These are phyloP conservation scores for Pseudomyrmex dendroicus DNA, from an alignment of 1,140 invertebrate species.

Conservation along the genomic window DNA sequence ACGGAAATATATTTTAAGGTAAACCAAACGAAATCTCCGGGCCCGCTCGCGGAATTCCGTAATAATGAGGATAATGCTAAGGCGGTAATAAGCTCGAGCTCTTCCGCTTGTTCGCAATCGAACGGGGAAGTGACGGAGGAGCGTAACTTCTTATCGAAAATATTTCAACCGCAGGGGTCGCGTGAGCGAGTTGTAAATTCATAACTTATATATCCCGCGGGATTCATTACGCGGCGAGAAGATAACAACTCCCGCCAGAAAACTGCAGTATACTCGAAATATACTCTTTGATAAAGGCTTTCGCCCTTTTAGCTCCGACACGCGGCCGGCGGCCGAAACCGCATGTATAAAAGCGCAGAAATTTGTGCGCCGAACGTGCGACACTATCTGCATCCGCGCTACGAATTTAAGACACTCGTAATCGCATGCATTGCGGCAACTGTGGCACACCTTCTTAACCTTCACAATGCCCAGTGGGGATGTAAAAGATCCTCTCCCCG, in stretches of 20 bases:
- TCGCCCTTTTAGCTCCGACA: constrained; percentile 17
- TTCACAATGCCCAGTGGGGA: too few relatives aligned
- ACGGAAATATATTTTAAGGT: background rate
- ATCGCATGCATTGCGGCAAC: background rate
- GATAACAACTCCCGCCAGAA: constrained; percentile 54
- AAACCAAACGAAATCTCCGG: background rate
- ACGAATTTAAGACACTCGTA: background rate
- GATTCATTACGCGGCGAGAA: constrained; percentile 55
- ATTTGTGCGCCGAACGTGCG: constrained; percentile 28
- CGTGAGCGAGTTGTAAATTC: constrained; percentile 58
- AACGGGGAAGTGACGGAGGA: background rate
- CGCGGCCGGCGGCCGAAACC: background rate
- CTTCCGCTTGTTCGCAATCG: constrained; percentile 32
- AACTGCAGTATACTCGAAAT: constrained; percentile 56
- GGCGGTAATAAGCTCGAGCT: background rate
- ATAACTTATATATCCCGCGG: constrained; percentile 52
- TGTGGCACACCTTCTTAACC: background rate
- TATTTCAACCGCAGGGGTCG: constrained; percentile 32
- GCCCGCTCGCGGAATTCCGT: background rate
- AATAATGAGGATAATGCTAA: constrained; percentile 1
- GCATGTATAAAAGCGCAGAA: constrained; percentile 6
- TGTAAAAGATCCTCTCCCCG: too few relatives aligned
- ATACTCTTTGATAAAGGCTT: constrained; percentile 51
- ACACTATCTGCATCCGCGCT: background rate
- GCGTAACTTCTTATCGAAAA: constrained; percentile 54